A percentile compares a stretch with the other conserved stretches of the same genome.
phyloP scores from a whole-genome alignment of 2,113 vertebrate genomes.

The Zosterops lateralis region DNA sequence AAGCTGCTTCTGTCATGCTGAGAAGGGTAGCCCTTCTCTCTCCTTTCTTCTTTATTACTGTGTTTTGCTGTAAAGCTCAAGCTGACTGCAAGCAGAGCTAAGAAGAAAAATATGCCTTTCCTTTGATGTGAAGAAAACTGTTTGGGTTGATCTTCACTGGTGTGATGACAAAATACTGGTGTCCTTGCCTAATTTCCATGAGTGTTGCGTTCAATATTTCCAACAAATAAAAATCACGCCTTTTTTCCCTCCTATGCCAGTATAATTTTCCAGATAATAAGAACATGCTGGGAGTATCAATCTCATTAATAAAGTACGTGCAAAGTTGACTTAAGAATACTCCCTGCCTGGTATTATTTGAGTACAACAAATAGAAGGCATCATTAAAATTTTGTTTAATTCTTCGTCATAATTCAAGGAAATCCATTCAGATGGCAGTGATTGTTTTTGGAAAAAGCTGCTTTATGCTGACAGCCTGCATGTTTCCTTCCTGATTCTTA shows the following conservation, averaged over 20 bases:
- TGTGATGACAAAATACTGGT: not conserved
- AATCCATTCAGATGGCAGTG: conserved; percentile 34
- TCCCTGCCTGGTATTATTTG: not conserved
- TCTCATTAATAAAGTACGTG: not conserved
- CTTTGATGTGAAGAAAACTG: not conserved
- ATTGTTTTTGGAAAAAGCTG: conserved; percentile 40
- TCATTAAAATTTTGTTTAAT: conserved; percentile 41
- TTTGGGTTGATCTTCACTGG: not conserved
- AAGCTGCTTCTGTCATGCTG: not conserved
- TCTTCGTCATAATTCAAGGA: conserved; percentile 52
- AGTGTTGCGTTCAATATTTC: not conserved
- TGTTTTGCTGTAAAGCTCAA: not conserved
- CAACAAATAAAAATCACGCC: not conserved
- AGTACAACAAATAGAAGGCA: not conserved
- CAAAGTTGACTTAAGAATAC: not conserved
- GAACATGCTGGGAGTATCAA: not conserved
- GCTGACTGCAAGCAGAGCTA: not conserved
- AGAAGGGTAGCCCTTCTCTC: not conserved
- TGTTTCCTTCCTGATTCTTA: conserved; percentile 35
- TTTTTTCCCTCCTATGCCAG: not conserved
- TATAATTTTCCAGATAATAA: not conserved
- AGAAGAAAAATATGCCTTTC: not conserved
- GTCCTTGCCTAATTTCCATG: not conserved
- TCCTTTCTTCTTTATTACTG: not conserved
- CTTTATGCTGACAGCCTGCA: conserved; percentile 22